Evolutionary conservation across 64 coral and sea anemone genomes (phyloP).

Genomic region (Montipora foliosa): DNA sequence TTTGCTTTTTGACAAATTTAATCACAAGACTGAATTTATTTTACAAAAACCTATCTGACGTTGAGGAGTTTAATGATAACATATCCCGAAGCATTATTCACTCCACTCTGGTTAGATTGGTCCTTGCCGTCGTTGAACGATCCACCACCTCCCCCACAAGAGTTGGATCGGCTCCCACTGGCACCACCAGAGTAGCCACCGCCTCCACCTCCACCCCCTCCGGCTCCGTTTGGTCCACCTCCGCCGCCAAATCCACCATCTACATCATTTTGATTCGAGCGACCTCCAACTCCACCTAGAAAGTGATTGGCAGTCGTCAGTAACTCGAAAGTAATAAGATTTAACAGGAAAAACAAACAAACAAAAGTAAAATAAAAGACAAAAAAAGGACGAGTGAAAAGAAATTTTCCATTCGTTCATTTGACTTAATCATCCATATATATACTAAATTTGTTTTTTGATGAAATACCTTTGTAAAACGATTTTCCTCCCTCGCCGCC

Average conservation of each 20-base stretch:
- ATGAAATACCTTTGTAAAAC: constrained; percentile 71
- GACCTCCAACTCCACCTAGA: constrained; percentile 78
- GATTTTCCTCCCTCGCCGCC: constrained; percentile 86
- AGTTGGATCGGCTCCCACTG: constrained; percentile 93
- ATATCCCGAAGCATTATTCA: constrained; percentile 78
- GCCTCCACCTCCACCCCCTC: constrained; percentile 88
- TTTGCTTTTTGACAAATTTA: neutral
- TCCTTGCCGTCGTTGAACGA: constrained; percentile 83
- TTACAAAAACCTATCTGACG: constrained; percentile 65
- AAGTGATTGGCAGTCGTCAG: neutral
- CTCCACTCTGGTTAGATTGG: constrained; percentile 77
- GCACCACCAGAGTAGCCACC: constrained; percentile 95
- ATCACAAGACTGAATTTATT: neutral
- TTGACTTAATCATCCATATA: too few relatives aligned
- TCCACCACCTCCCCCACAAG: constrained; percentile 96
- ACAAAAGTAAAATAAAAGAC: neutral
- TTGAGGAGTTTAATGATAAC: constrained; percentile 77
- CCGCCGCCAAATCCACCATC: constrained; percentile 93
- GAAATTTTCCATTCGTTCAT: too few relatives aligned
- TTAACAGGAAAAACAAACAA: neutral
- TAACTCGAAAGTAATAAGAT: too few relatives aligned
- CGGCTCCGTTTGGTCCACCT: constrained; percentile 92
- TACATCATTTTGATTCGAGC: constrained; percentile 92
- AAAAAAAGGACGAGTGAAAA: neutral
- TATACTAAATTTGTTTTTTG: too few relatives aligned